Percentiles rank a stretch among this genome's conserved stretches.
Evolutionary conservation across 2,113 vertebrate genomes (phyloP).

Genomic region (Oreochromis tanganicae): DNA sequence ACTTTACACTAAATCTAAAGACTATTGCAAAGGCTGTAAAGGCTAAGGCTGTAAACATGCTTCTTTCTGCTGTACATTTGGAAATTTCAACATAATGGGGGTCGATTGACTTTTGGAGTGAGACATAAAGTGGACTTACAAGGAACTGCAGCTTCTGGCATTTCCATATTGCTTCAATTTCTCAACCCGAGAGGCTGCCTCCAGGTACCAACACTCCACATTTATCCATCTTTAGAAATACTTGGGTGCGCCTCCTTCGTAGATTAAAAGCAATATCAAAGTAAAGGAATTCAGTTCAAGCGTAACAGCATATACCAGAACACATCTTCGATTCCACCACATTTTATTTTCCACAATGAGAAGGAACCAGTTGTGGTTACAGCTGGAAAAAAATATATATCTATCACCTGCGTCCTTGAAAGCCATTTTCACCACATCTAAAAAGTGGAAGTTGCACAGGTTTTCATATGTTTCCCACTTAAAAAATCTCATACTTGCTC

Average conservation of each 20-base stretch:
- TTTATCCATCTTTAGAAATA: neutral
- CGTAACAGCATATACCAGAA: constrained; percentile 10
- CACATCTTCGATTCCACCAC: neutral
- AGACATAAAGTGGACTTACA: neutral
- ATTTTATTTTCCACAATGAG: neutral
- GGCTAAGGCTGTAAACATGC: neutral
- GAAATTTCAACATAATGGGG: neutral
- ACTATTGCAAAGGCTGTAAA: neutral
- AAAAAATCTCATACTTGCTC: constrained; percentile 3
- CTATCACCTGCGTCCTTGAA: constrained; percentile 3
- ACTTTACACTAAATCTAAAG: neutral
- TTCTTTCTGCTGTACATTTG: neutral
- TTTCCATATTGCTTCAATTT: neutral
- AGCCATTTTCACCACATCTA: neutral
- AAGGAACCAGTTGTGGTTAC: neutral
- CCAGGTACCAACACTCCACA: neutral
- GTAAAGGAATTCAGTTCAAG: neutral
- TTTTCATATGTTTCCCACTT: constrained; percentile 16
- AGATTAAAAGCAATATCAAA: constrained; percentile 18
- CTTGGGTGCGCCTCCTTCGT: neutral
- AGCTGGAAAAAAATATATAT: neutral
- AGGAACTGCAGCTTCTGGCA: neutral
- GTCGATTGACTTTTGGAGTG: neutral
- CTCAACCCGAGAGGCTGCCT: neutral
- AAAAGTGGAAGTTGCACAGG: neutral